Evolutionary conservation across 2,888 invertebrate species (phyloP), one percentile per base, ranked within the genome.

Genomic region (Noctua janthina): DNA sequence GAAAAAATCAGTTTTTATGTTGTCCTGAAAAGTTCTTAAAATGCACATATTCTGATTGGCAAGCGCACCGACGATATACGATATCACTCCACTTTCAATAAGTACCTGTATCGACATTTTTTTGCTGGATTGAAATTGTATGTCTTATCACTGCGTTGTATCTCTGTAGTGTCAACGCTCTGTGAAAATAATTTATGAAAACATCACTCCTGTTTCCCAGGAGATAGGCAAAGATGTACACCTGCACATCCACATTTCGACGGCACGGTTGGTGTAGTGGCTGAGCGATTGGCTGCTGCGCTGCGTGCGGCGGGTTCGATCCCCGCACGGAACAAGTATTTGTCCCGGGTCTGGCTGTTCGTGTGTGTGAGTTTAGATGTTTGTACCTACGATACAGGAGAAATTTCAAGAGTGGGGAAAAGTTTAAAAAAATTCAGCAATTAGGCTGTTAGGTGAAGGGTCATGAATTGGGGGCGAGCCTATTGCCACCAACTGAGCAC

Each of bases 41-140:
- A 29, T 29, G 29, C 29, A 29, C 29, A 29, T 29, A 29, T 29
- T 29, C 29, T 29, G 29, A 29, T 29, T 29, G 29, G 29, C 29
- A 29, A 29, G 29, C 29, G 29, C 29, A 29, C 29, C 29, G 29
- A 29, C 29, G 23, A 20, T 35, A 77, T 0, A 56, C 6, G 8
- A 69, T 54, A 76, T 29, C 29, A 23, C 17, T 49, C 23, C 23
- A 56, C 15, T 39, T 69, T 64, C 54, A 62, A 54, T 76, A 62
- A 54, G 11, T 46, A 83, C 78, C 11, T 23, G 20, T n/a, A 51
- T 49, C 46, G 54, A n/a, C 23, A 66, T 17, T 74, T 49, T 81
- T 81, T 66, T 29, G 17, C 46, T 66, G 17, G 49, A 74, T 35
- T 66, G 49, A 74, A 74, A 79, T 80, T 74, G 74, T 17, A 64